Evolutionary conservation across 2,797 vertebrate genomes (phyloP).

Genomic region (Crenuchus spilurus): DNA sequence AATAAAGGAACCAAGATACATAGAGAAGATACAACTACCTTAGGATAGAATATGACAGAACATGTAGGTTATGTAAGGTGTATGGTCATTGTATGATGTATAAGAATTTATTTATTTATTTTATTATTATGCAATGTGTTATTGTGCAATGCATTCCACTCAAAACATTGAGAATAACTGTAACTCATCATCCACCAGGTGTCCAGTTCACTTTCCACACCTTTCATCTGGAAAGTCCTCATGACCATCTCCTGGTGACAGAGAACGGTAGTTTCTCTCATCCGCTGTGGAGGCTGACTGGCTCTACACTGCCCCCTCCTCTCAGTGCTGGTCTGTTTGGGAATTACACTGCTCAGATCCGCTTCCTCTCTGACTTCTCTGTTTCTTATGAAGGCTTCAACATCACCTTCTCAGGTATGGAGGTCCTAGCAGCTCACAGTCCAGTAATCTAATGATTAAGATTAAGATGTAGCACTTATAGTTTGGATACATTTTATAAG

Average conservation of each 20-base stretch:
- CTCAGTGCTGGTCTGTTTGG: slow-evolving; percentile 94
- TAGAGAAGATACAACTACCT: no score
- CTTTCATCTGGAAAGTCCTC: slow-evolving; percentile 95
- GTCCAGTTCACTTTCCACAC: slow-evolving; percentile 97
- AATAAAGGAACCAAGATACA: no score
- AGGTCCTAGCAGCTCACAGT: background rate
- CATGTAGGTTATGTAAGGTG: no score
- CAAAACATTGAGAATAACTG: no score
- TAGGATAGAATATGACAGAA: no score
- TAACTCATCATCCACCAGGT: slow-evolving; percentile 74
- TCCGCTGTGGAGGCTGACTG: slow-evolving; percentile 90
- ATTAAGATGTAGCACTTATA: no score
- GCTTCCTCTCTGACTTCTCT: slow-evolving; percentile 97
- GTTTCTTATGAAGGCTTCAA: slow-evolving; percentile 99
- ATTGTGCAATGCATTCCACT: no score
- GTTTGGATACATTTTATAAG: no score
- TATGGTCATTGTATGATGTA: no score
- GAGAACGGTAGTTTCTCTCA: slow-evolving; percentile 94
- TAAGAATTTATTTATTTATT: no score
- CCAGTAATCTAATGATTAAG: background rate
- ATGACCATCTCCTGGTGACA: slow-evolving; percentile 93
- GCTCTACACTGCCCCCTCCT: slow-evolving; percentile 88
- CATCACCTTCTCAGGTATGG: slow-evolving; percentile 94
- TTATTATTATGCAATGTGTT: no score
- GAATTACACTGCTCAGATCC: slow-evolving; percentile 96